Percentiles rank a stretch among this genome's conserved stretches.
phyloP scores from a whole-genome alignment of 2,113 vertebrate genomes.

The Oreochromis tanganicae region DNA sequence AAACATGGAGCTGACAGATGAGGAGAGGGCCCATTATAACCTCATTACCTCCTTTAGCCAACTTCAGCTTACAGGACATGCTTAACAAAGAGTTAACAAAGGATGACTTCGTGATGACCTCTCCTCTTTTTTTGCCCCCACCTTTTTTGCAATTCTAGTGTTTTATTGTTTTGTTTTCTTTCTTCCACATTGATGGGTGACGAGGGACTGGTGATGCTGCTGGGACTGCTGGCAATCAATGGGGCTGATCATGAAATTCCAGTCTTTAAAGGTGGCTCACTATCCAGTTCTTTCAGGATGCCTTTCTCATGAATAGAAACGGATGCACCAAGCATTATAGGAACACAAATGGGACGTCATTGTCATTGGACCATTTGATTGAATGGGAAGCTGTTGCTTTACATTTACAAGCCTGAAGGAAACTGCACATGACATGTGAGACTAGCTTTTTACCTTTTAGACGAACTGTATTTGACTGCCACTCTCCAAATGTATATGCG shows the following conservation, averaged over 20 bases:
- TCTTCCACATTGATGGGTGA: background rate
- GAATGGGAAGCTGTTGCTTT: background rate
- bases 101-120: background rate
- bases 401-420: background rate
- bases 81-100: slow-evolving; percentile 52
- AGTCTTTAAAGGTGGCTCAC: background rate
- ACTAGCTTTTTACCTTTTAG: slow-evolving; percentile 33
- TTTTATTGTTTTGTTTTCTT: background rate
- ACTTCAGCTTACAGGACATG: slow-evolving; percentile 72
- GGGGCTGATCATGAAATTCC: background rate
- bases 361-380: background rate
- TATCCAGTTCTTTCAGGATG: background rate
- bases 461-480: slow-evolving; percentile 15
- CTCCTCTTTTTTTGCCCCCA: background rate
- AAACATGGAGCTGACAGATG: slow-evolving; percentile 89
- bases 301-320: background rate
- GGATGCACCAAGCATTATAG: background rate
- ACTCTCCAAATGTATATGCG: background rate
- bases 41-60: slow-evolving; percentile 87
- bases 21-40: slow-evolving; percentile 82
- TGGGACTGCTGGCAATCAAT: background rate
- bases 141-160: background rate
- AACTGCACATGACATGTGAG: slow-evolving; percentile 21
- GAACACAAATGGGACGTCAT: background rate
- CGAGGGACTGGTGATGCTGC: background rate